phyloP scores from a whole-genome alignment of 2,113 vertebrate species.

The Ameiurus melas region DNA sequence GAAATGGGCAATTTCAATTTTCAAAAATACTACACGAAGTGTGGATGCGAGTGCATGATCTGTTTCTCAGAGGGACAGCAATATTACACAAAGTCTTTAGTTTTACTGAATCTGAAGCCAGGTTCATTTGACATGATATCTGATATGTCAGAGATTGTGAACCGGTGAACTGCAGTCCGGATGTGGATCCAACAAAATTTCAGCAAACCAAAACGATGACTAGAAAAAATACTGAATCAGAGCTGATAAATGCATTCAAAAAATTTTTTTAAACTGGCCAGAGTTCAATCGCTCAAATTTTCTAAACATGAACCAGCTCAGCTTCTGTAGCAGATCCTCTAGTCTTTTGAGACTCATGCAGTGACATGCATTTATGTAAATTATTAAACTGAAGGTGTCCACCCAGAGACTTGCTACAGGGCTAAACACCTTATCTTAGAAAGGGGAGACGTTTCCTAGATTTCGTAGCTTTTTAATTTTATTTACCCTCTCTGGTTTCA shows the following conservation, averaged over 20 bases:
- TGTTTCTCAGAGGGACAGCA: neutral
- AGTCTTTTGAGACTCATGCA: neutral
- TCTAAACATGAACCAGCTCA: neutral
- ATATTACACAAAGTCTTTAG: neutral
- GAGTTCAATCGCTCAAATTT: neutral
- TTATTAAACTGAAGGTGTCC: neutral
- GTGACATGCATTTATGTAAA: neutral
- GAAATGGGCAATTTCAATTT: too few relatives aligned
- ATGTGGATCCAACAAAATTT: neutral
- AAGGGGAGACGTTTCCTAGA: neutral
- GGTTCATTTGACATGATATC: neutral
- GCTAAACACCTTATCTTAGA: neutral
- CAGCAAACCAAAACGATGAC: neutral
- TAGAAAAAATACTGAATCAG: neutral
- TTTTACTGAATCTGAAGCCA: neutral
- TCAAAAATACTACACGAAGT: neutral
- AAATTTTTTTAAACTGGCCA: neutral
- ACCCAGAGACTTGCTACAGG: neutral
- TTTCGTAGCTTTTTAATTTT: neutral
- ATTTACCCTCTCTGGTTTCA: neutral
- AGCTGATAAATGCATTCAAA: neutral
- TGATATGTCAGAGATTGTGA: neutral
- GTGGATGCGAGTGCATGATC: neutral
- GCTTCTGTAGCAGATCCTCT: neutral
- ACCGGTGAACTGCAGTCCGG: neutral